These are phyloP conservation scores for Drosophila melanosoma DNA, from an alignment of 2,888 invertebrate genomes.

Conservation along the genomic window DNA sequence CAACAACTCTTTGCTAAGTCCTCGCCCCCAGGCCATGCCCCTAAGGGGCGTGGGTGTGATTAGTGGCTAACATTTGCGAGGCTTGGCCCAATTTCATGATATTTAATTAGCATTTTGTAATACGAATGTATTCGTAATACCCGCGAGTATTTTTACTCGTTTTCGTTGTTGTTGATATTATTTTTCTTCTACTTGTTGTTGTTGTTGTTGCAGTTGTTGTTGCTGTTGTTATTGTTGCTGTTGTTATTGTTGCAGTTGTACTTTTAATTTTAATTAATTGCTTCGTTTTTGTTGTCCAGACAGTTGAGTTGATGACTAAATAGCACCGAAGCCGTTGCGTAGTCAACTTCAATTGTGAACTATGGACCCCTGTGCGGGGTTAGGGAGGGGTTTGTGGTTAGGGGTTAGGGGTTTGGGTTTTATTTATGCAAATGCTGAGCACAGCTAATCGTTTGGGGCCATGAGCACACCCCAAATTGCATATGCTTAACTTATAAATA, in stretches of 20 bases:
- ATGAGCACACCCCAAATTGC: constrained; percentile 37
- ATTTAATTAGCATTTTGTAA: constrained; percentile 79
- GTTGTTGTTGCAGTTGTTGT: background rate
- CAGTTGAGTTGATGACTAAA: constrained; percentile 41
- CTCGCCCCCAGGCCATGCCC: constrained; percentile 19
- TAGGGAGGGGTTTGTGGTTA: background rate
- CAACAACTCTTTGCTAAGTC: constrained; percentile 15
- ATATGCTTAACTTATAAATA: constrained; percentile 10
- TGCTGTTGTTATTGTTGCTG: constrained; percentile 22
- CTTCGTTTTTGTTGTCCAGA: constrained; percentile 25
- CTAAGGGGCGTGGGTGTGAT: constrained; percentile 47
- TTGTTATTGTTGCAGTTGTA: constrained; percentile 45
- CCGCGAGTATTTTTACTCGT: constrained; percentile 63
- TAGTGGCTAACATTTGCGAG: constrained; percentile 64
- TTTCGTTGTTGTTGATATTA: constrained; percentile 13
- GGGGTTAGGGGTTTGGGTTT: constrained; percentile 7
- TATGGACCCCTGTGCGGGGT: background rate
- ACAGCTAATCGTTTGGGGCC: constrained; percentile 48
- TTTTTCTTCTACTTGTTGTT: background rate
- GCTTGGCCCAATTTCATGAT: constrained; percentile 71
- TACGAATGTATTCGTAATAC: constrained; percentile 66
- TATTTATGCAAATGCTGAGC: constrained; percentile 46
- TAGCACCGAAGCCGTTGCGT: constrained; percentile 14
- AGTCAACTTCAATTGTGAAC: constrained; percentile 15
- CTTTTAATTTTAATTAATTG: constrained; percentile 77